Conservation (phyloP, 2,113 vertebrate genomes). For the Ptilonorhynchus violaceus region DNA sequence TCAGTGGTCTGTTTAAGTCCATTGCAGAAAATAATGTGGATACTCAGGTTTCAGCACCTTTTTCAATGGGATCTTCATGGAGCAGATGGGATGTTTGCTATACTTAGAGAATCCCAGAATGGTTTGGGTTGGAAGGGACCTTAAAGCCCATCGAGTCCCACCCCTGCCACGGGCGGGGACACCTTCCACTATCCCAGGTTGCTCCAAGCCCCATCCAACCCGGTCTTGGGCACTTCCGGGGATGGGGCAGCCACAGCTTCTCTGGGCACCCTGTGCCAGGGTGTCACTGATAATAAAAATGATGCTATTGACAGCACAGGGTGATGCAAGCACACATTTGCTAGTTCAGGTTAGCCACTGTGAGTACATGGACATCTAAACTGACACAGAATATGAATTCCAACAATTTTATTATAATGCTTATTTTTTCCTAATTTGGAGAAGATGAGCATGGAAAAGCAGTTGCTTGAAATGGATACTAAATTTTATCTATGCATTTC, state of each 20-base stretch:
- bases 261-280: too few species aligned
- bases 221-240: too few species aligned
- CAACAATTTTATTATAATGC: not conserved
- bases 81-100: not conserved
- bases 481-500: not conserved
- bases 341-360: rapidly evolving
- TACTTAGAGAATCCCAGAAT: not conserved
- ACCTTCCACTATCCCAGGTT: too few species aligned
- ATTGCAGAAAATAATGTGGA: not conserved
- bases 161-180: too few species aligned
- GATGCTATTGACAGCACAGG: not conserved
- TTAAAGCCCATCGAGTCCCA: too few species aligned
- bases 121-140: too few species aligned
- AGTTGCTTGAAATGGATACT: not conserved
- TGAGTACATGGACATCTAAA: not conserved
- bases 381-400: not conserved
- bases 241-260: too few species aligned
- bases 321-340: not conserved
- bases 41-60: not conserved
- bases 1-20: not conserved
- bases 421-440: not conserved
- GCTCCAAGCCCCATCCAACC: too few species aligned
- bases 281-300: not conserved
- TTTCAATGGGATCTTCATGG: not conserved
- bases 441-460: not conserved